Conservation (phyloP, 2,888 invertebrate genomes). For the Drosophila quinaria region DNA sequence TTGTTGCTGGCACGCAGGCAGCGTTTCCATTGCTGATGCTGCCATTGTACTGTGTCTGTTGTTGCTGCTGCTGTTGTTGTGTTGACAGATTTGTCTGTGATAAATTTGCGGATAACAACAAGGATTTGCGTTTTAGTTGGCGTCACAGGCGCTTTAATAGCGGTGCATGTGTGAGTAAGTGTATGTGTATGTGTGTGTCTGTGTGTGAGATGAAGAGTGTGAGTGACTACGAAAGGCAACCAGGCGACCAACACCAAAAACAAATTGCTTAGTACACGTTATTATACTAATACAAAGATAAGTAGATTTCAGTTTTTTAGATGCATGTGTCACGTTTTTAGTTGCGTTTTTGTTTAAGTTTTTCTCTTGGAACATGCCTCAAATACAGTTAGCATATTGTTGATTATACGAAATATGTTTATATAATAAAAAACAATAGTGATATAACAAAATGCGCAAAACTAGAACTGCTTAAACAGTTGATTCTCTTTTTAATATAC, state of each 20-base stretch:
- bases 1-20: constrained; percentile 48
- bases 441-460: constrained; percentile 59
- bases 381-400: constrained; percentile 60
- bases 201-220: constrained; percentile 14
- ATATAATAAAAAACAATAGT: constrained; percentile 27
- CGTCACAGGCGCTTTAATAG: constrained; percentile 56
- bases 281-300: constrained; percentile 31
- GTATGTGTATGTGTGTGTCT: constrained; percentile 2
- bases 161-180: constrained; percentile 29
- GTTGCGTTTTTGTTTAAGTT: constrained; percentile 47
- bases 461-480: constrained; percentile 47
- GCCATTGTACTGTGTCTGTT: constrained; percentile 71
- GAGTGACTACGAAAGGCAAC: constrained; percentile 60
- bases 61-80: constrained; percentile 61
- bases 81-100: constrained; percentile 82
- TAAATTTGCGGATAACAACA: constrained; percentile 82
- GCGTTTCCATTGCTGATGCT: constrained; percentile 58
- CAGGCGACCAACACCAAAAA: constrained; percentile 74
- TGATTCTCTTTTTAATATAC: constrained; percentile 33
- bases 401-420: constrained; percentile 38
- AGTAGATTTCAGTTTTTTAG: constrained; percentile 41
- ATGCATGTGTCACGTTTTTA: constrained; percentile 60
- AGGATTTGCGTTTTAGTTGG: constrained; percentile 79
- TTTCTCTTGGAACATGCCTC: constrained; percentile 63
- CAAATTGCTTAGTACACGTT: constrained; percentile 36